Conservation (phyloP, 2,888 invertebrate genomes). For the Gymnoscelis rufifasciata region DNA sequence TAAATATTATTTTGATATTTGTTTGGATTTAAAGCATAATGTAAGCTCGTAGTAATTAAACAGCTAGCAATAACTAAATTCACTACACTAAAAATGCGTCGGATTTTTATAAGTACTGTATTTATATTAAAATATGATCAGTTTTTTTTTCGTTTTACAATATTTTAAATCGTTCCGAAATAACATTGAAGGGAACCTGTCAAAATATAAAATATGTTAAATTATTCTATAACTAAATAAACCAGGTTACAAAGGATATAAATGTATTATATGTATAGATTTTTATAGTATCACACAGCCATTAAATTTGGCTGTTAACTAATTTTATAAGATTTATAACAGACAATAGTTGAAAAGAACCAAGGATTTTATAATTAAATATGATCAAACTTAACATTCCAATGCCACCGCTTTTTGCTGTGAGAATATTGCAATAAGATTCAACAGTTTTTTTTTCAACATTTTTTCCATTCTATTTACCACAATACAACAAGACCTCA, state of each 20-base stretch:
- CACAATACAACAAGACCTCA: neutral
- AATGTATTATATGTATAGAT: slow-evolving; percentile 11
- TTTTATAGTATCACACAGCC: slow-evolving; percentile 54
- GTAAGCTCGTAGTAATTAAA: slow-evolving; percentile 62
- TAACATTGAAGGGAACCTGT: slow-evolving; percentile 1
- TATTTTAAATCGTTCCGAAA: neutral
- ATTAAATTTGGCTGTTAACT: slow-evolving; percentile 51
- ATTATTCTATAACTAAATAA: slow-evolving; percentile 12
- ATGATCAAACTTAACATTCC: slow-evolving; percentile 18
- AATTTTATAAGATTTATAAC: slow-evolving; percentile 31
- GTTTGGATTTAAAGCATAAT: slow-evolving; percentile 50
- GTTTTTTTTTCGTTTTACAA: neutral
- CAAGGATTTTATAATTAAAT: slow-evolving; percentile 18
- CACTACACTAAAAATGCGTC: slow-evolving; percentile 18
- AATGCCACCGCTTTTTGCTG: slow-evolving; percentile 16
- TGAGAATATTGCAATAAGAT: neutral
- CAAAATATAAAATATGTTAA: neutral
- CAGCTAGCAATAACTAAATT: slow-evolving; percentile 51
- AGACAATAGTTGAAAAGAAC: slow-evolving; percentile 22
- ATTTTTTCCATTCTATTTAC: no score
- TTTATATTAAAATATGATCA: neutral
- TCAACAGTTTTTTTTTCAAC: neutral
- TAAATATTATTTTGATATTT: neutral
- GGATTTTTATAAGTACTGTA: slow-evolving; percentile 8
- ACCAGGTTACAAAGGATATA: slow-evolving; percentile 15